Conservation (phyloP, 2,888 invertebrate species). For the Athalia circularis region DNA sequence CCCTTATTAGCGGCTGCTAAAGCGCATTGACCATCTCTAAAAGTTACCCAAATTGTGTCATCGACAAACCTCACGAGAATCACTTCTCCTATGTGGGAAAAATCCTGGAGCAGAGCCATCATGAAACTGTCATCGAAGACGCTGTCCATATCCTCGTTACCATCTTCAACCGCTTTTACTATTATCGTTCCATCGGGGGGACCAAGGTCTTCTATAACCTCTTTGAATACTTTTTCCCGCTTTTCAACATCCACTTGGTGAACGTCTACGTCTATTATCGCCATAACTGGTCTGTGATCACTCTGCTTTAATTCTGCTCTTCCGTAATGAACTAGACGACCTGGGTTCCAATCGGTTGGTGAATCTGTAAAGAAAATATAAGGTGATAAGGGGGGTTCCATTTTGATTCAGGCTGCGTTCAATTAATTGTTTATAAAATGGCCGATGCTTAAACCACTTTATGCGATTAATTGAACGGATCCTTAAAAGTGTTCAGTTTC, state of each 20-base stretch:
- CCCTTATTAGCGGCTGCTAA: conserved; percentile 80
- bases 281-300: conserved; percentile 97
- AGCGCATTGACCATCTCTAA: conserved; percentile 92
- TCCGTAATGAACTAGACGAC: conserved; percentile 91
- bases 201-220: conserved; percentile 90
- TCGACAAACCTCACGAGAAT: conserved; percentile 93
- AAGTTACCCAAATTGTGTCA: conserved; percentile 93
- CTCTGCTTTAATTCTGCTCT: conserved; percentile 97
- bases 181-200: conserved; percentile 97
- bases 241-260: conserved; percentile 86
- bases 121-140: conserved; percentile 89
- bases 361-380: conserved; percentile 59
- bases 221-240: conserved; percentile 87
- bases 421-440: neutral
- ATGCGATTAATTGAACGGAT: too few species aligned
- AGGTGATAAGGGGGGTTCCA: neutral
- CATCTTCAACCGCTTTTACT: conserved; percentile 78
- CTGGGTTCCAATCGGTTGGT: conserved; percentile 82
- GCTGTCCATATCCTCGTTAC: conserved; percentile 75
- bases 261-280: conserved; percentile 91
- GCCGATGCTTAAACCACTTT: neutral
- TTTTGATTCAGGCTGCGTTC: neutral
- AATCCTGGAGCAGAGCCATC: conserved; percentile 85
- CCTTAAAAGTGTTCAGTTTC: conserved; percentile 34
- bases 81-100: conserved; percentile 91